Evolutionary conservation across 2,113 vertebrate species (phyloP), one percentile per base, ranked within the genome.

Genomic region (Otus sunia): DNA sequence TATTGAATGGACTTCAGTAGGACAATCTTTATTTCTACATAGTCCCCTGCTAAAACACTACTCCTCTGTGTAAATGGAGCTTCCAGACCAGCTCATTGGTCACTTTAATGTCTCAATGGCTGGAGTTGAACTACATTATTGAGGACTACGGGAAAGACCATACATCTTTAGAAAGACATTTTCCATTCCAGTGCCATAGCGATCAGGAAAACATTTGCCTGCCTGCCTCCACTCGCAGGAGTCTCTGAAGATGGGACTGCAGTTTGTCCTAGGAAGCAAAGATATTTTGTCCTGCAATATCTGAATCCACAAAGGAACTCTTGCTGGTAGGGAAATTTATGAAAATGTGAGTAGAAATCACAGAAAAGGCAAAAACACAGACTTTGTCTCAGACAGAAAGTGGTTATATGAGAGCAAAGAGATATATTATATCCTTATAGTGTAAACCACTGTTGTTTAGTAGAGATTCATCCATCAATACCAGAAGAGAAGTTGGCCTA

Each of bases 391-490:
- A 82, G 91, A 73, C 39, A 89, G 73, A 87, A 85, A 88, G 20
- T 60, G 21, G 87, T 91, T 88, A 92, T 66, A 69, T 77, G 81
- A 90, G 45, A 79, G 80, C 26, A 55, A 68, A 77, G 66, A 92
- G 77, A 69, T 85, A 90, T 58, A 45, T 73, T 95, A 90, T 91
- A 94, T 72, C 21, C 85, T 75, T 82, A 23, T 11, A 95, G 81
- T 58, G 58, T 81, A 96, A 93, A 96, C 69, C 87, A 72, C 85
- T 62, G 80, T 81, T 94, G 45, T 41, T 97, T 86, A 85, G 71
- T 62, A 79, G 89, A 96, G 89, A 88, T 95, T 85, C 92, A 96
- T 95, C 91, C 84, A 93, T 93, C 94, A 96, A 16, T 94, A 95
- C 58, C 74, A 95, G 87, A 95, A 82, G 36, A 95, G 84, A 95